Conservation (phyloP, 2,113 vertebrate genomes). For the Cariama cristata region DNA sequence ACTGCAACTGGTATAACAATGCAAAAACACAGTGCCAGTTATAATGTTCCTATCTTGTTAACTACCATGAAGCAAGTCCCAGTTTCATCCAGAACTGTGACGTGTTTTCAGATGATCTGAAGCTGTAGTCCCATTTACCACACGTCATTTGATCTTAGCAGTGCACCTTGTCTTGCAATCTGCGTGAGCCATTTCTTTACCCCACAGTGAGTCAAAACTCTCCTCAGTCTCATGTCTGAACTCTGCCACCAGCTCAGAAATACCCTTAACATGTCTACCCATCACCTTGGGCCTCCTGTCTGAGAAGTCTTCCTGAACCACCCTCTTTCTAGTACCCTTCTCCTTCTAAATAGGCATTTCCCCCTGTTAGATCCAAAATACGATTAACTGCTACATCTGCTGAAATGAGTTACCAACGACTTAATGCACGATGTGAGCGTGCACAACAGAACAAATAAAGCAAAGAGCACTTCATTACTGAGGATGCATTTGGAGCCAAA, state of each 20-base stretch:
- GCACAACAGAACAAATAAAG: neutral
- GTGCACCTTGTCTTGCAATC: neutral
- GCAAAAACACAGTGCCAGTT: neutral
- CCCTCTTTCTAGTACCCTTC: neutral
- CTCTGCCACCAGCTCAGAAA: neutral
- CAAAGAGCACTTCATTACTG: neutral
- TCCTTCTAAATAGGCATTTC: neutral
- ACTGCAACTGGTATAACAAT: neutral
- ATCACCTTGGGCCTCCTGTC: neutral
- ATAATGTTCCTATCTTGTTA: neutral
- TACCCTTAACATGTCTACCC: neutral
- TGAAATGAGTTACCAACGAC: neutral
- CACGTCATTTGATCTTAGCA: fast-evolving
- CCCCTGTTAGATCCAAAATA: neutral
- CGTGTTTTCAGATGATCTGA: neutral
- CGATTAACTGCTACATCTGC: neutral
- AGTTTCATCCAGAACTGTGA: neutral
- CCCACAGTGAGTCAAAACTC: neutral
- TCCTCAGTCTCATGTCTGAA: neutral
- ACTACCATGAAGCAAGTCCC: neutral
- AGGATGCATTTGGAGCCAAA: neutral
- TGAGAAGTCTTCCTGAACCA: neutral
- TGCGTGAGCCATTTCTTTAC: neutral
- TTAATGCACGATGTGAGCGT: neutral
- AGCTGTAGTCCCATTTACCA: neutral